Evolutionary conservation across 2,797 vertebrate genomes (phyloP).

Genomic region (Enteromius thamalakanensis): DNA sequence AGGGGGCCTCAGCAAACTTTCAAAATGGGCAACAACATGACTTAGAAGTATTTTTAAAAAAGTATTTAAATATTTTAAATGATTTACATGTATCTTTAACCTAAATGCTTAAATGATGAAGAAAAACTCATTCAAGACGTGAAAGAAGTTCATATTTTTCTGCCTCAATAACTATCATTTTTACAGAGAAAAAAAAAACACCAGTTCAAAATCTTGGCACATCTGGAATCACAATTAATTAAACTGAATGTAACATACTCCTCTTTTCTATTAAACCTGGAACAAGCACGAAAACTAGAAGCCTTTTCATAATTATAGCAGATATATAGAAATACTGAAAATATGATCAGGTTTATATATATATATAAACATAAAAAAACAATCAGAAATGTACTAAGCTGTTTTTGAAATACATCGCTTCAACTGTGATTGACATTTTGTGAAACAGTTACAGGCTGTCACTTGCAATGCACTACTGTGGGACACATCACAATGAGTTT

Average conservation of each 20-base stretch:
- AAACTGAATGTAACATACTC: background rate
- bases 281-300: background rate
- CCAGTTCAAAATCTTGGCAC: background rate
- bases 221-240: background rate
- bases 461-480: background rate
- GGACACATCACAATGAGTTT: background rate
- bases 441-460: background rate
- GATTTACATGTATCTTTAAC: background rate
- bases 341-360: background rate
- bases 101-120: background rate
- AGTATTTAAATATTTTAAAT: background rate
- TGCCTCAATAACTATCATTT: background rate
- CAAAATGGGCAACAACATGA: background rate
- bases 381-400: background rate
- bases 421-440: background rate
- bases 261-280: background rate
- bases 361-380: background rate
- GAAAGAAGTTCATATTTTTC: background rate
- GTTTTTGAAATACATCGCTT: background rate
- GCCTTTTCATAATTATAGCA: background rate
- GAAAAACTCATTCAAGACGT: background rate
- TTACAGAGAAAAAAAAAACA: background rate
- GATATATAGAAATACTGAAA: slow-evolving; percentile 5
- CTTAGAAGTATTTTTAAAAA: background rate
- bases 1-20: background rate